A percentile compares a stretch with the other conserved stretches of the same genome.
Evolutionary conservation across 2,797 vertebrate genomes (phyloP).

Genomic region (Eulemur rubriventer): DNA sequence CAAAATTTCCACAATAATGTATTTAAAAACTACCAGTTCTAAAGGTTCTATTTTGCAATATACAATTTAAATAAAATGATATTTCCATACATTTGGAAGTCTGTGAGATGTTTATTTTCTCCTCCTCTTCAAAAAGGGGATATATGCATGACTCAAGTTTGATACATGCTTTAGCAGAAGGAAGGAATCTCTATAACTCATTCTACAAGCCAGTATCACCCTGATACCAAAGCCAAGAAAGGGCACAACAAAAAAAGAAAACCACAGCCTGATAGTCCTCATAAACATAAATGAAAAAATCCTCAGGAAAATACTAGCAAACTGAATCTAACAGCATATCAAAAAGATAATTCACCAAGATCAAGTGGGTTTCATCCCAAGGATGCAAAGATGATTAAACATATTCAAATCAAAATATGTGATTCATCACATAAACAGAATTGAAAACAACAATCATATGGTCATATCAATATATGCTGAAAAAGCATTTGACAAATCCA

Average conservation of each 20-base stretch:
- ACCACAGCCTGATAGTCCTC: not conserved
- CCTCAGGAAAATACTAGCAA: not conserved
- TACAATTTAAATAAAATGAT: not conserved
- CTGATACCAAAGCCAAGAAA: not conserved
- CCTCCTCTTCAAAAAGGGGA: not conserved
- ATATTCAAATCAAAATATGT: not conserved
- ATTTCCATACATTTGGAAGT: not conserved
- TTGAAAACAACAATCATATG: not conserved
- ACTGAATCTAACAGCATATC: not conserved
- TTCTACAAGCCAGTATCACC: not conserved
- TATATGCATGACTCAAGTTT: not conserved
- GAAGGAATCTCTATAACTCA: not conserved
- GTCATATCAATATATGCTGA: not conserved
- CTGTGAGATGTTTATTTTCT: not conserved
- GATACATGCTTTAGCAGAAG: not conserved
- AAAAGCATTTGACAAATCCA: not conserved
- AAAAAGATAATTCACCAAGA: not conserved
- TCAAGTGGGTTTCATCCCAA: not conserved
- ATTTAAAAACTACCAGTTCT: not conserved
- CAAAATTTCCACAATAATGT: not conserved
- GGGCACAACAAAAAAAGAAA: not conserved
- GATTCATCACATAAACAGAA: not conserved
- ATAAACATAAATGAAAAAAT: not conserved
- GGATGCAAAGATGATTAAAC: not conserved
- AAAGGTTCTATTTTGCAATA: not conserved